These are phyloP conservation scores for Spilosoma lubricipeda DNA, from an alignment of 2,888 invertebrate genomes.

Conservation along the genomic window DNA sequence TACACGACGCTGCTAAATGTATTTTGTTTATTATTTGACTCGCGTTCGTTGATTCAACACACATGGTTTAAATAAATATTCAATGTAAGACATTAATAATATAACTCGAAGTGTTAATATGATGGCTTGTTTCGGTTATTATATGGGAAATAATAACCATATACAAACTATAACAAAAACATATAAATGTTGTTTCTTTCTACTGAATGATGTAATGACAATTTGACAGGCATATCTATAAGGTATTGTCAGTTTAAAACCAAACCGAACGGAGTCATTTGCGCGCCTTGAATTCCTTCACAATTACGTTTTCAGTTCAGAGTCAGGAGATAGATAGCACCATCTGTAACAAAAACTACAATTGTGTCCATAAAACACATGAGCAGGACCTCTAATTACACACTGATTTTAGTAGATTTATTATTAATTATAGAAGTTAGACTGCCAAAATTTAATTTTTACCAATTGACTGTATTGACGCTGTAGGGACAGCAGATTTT, in stretches of 20 bases:
- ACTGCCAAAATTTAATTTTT: too few relatives aligned
- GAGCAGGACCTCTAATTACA: too few relatives aligned
- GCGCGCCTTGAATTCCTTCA: neutral
- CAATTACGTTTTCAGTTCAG: too few relatives aligned
- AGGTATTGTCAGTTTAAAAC: neutral
- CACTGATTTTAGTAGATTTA: neutral
- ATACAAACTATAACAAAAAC: too few relatives aligned
- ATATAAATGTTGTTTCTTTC: too few relatives aligned
- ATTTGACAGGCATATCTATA: neutral
- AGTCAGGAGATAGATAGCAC: neutral
- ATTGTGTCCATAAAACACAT: neutral
- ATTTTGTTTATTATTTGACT: conserved; percentile 39
- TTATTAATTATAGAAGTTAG: neutral
- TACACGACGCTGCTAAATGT: conserved; percentile 29
- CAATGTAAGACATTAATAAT: conserved; percentile 18
- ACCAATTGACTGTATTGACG: too few relatives aligned
- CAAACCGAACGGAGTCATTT: neutral
- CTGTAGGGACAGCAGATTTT: neutral
- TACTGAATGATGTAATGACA: too few relatives aligned
- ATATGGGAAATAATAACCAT: too few relatives aligned
- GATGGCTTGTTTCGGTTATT: too few relatives aligned
- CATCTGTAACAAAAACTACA: neutral
- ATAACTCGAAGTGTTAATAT: too few relatives aligned
- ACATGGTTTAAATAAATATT: conserved; percentile 29
- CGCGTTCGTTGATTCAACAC: conserved; percentile 31